Percentiles rank a stretch among this genome's conserved stretches.
Evolutionary conservation across 2,797 vertebrate genomes (phyloP).

Genomic region (Arnoldichthys spilopterus): DNA sequence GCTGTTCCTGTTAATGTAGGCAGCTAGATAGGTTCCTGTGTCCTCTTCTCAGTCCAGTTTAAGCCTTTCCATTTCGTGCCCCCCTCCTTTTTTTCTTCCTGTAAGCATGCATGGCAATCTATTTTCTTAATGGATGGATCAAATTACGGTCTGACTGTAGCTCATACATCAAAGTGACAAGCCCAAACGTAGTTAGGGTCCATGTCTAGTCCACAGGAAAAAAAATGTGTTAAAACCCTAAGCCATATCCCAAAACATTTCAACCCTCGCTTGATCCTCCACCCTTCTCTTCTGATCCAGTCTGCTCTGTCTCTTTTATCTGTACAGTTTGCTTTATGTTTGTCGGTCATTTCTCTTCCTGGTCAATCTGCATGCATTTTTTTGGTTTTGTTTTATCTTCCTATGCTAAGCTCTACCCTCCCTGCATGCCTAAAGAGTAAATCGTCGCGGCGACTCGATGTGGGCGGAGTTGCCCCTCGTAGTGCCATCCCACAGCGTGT

Average conservation of each 20-base stretch:
- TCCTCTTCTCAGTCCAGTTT: background rate
- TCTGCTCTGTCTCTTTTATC: conserved; percentile 11
- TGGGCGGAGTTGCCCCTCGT: conserved; percentile 69
- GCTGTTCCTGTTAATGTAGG: no score
- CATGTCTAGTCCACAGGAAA: background rate
- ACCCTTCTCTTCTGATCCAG: background rate
- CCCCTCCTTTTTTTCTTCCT: background rate
- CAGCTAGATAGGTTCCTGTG: background rate
- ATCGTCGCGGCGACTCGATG: conserved; percentile 79
- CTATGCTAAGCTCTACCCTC: conserved; percentile 85
- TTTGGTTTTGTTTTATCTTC: conserved; percentile 39
- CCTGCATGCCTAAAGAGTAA: conserved; percentile 89
- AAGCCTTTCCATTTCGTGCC: background rate
- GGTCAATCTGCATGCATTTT: conserved; percentile 62
- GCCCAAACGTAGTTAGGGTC: background rate
- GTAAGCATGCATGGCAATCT: background rate
- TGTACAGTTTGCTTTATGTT: conserved; percentile 25
- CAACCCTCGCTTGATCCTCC: background rate
- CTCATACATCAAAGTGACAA: conserved; percentile 1
- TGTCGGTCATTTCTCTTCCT: conserved; percentile 49
- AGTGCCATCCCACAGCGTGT: conserved; percentile 80
- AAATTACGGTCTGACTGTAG: background rate
- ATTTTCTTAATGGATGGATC: background rate
- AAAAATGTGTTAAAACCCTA: background rate
- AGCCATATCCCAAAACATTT: background rate